Evolutionary conservation across 1,140 invertebrate species (phyloP).

Genomic region (Pogonomyrmex californicus): DNA sequence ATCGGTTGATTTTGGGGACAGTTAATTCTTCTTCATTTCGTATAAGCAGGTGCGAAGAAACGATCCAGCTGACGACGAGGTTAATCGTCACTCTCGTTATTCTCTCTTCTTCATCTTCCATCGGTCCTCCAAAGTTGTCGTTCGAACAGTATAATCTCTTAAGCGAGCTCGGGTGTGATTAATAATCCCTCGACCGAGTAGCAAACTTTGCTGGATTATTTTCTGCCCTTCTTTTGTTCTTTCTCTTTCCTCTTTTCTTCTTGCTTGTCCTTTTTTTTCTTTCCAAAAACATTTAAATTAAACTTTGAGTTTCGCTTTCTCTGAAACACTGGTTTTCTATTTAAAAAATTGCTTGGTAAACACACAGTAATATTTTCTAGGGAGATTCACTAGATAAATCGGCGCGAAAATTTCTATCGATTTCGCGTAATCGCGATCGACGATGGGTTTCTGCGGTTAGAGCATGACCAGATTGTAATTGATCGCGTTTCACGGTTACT

Average conservation of each 20-base stretch:
- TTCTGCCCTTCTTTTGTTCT: background rate
- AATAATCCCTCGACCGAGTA: constrained; percentile 25
- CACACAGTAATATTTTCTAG: background rate
- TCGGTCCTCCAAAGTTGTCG: constrained; percentile 44
- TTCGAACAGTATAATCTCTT: constrained; percentile 14
- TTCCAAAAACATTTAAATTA: constrained; percentile 6
- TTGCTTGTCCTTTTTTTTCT: background rate
- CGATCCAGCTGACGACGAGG: constrained; percentile 68
- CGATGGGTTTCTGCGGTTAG: constrained; percentile 63
- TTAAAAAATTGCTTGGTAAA: background rate
- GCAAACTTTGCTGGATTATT: constrained; percentile 22
- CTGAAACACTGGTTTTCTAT: background rate
- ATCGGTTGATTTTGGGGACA: constrained; percentile 19
- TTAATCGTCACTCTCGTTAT: constrained; percentile 63
- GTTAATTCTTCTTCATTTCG: constrained; percentile 54
- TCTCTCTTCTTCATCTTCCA: constrained; percentile 52
- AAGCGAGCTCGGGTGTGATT: constrained; percentile 21
- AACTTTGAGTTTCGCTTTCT: background rate
- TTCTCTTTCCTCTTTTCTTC: background rate
- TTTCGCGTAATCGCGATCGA: constrained; percentile 33
- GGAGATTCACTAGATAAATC: background rate
- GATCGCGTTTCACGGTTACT: constrained; percentile 75
- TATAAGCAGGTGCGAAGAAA: constrained; percentile 69
- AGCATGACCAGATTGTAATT: constrained; percentile 68
- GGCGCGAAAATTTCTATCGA: background rate